phyloP scores from a whole-genome alignment of 2,113 vertebrate species.

The Galbula dea region DNA sequence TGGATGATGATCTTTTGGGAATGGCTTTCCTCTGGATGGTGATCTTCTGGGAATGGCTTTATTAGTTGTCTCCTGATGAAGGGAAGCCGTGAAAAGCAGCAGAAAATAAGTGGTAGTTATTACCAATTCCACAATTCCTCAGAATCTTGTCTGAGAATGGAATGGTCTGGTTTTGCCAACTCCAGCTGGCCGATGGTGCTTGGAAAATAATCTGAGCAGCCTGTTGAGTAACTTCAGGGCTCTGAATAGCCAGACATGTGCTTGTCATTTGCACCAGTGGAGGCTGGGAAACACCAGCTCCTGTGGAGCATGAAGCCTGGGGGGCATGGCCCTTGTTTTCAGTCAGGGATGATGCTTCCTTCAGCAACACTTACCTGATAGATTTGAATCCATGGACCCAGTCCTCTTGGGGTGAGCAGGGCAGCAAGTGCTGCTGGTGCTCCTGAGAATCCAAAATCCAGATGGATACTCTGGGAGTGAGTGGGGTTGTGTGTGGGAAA shows the following conservation, averaged over 20 bases:
- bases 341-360: not conserved
- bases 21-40: not conserved
- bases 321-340: not conserved
- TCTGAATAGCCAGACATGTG: not conserved
- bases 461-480: accelerated
- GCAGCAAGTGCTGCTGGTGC: accelerated
- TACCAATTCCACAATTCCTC: not conserved
- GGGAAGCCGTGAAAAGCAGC: not conserved
- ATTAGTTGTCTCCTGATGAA: accelerated
- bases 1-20: not conserved
- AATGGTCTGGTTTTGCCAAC: not conserved
- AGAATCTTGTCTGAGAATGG: not conserved
- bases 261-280: not conserved
- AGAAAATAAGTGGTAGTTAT: not conserved
- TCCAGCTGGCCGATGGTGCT: not conserved
- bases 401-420: accelerated
- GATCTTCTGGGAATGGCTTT: not conserved
- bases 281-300: not conserved
- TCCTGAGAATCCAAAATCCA: not conserved
- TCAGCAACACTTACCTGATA: not conserved
- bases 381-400: not conserved
- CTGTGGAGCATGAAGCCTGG: not conserved
- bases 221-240: not conserved
- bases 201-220: not conserved
- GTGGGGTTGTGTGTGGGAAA: not conserved